A percentile compares a stretch with the other conserved stretches of the same genome.
phyloP scores from a whole-genome alignment of 2,888 invertebrate species.

The Baccha elongata region DNA sequence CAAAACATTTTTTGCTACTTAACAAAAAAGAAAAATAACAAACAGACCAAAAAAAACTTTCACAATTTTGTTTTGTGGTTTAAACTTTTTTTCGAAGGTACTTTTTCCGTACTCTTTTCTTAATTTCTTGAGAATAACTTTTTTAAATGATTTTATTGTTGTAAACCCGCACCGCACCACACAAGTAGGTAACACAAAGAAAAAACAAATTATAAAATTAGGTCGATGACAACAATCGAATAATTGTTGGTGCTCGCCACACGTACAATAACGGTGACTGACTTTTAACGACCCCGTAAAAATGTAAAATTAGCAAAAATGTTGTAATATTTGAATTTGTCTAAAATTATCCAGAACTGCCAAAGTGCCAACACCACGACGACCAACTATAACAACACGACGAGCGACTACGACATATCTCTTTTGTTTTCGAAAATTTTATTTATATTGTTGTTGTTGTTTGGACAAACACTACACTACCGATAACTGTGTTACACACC shows the following conservation, averaged over 20 bases:
- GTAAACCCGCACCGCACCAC: slow-evolving; percentile 34
- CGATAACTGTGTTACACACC: slow-evolving; percentile 72
- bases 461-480: slow-evolving; percentile 32
- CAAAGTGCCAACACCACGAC: slow-evolving; percentile 17
- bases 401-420: not conserved
- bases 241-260: slow-evolving; percentile 9
- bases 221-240: slow-evolving; percentile 31
- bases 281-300: slow-evolving; percentile 53
- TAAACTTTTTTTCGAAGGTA: not conserved
- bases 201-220: slow-evolving; percentile 17
- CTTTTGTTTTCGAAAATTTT: slow-evolving; percentile 47
- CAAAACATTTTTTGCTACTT: slow-evolving; percentile 30
- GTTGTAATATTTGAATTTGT: slow-evolving; percentile 49
- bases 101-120: slow-evolving; percentile 35
- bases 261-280: slow-evolving; percentile 23
- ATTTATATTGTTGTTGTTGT: slow-evolving; percentile 12
- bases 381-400: not conserved
- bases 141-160: slow-evolving; percentile 51
- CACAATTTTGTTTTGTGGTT: slow-evolving; percentile 50
- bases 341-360: slow-evolving; percentile 36
- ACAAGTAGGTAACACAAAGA: slow-evolving; percentile 7
- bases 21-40: slow-evolving; percentile 21
- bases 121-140: slow-evolving; percentile 16
- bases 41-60: slow-evolving; percentile 52
- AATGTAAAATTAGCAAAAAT: slow-evolving; percentile 68